Evolutionary conservation across 2,113 vertebrate species (phyloP).

Genomic region (Erythrolamprus reginae): DNA sequence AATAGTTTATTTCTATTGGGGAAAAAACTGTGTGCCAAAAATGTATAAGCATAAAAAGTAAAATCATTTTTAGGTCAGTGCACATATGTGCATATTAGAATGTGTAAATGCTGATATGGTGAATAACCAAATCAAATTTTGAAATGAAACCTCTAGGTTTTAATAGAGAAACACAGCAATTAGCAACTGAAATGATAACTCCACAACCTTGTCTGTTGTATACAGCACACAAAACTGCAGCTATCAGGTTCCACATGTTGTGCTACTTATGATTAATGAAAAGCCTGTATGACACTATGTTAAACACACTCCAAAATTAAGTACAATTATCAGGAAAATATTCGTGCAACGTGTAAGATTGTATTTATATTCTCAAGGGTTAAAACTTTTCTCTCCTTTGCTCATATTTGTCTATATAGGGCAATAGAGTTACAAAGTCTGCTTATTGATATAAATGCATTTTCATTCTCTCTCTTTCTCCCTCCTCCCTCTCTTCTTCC

Average conservation of each 20-base stretch:
- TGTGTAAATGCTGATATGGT: background rate
- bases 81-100: background rate
- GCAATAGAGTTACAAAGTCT: no score
- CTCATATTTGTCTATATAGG: no score
- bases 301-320: background rate
- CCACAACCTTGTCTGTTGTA: background rate
- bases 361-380: background rate
- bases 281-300: background rate
- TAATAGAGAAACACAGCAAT: background rate
- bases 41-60: background rate
- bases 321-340: background rate
- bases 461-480: no score
- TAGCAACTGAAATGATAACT: background rate
- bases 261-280: background rate
- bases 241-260: background rate
- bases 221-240: background rate
- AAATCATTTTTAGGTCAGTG: background rate
- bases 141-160: background rate
- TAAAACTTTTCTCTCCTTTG: no score
- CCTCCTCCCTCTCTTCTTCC: no score
- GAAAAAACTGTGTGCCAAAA: background rate
- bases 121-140: background rate
- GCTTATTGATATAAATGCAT: no score
- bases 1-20: background rate
- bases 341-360: background rate